These are phyloP conservation scores for Drosophila seclusa DNA, from an alignment of 2,888 invertebrate species.

Conservation along the genomic window DNA sequence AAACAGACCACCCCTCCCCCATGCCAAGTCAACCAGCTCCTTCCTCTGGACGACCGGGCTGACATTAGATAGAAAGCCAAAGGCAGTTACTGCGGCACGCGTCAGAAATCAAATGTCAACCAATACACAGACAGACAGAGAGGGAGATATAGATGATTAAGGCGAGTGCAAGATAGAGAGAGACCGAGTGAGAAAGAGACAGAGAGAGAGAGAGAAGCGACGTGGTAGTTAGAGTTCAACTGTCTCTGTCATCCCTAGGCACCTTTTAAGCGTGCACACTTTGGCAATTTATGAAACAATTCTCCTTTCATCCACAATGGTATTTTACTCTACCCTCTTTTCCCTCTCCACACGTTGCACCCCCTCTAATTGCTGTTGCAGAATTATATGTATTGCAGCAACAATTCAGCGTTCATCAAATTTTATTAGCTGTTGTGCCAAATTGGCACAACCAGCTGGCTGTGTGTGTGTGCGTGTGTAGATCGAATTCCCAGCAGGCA, in stretches of 20 bases:
- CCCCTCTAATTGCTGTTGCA: slow-evolving; percentile 47
- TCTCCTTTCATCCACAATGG: not conserved
- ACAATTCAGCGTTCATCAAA: slow-evolving; percentile 23
- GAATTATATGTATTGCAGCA: slow-evolving; percentile 19
- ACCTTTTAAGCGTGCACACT: slow-evolving; percentile 52
- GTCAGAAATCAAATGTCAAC: slow-evolving; percentile 76
- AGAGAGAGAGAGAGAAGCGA: not conserved
- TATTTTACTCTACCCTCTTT: not conserved
- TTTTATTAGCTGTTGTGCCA: slow-evolving; percentile 52
- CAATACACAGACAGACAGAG: slow-evolving; percentile 18
- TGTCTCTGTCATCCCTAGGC: slow-evolving; percentile 31
- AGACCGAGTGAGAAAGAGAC: not conserved
- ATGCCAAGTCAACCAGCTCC: not conserved
- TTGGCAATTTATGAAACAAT: slow-evolving; percentile 51
- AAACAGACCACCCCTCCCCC: slow-evolving; percentile 8
- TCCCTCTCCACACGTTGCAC: not conserved
- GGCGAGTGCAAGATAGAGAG: not conserved
- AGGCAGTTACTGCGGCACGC: slow-evolving; percentile 72
- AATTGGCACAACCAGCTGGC: slow-evolving; percentile 37
- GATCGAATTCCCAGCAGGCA: slow-evolving; percentile 14
- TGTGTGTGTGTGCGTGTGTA: not conserved
- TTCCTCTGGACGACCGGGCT: not conserved
- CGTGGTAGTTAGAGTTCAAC: not conserved
- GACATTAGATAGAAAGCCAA: slow-evolving; percentile 22
- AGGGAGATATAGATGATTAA: not conserved